Percentiles rank a stretch among this genome's conserved stretches.
These are phyloP conservation scores for Willowsia nigromaculata DNA, from an alignment of 2,888 invertebrate species.

Conservation along the genomic window DNA sequence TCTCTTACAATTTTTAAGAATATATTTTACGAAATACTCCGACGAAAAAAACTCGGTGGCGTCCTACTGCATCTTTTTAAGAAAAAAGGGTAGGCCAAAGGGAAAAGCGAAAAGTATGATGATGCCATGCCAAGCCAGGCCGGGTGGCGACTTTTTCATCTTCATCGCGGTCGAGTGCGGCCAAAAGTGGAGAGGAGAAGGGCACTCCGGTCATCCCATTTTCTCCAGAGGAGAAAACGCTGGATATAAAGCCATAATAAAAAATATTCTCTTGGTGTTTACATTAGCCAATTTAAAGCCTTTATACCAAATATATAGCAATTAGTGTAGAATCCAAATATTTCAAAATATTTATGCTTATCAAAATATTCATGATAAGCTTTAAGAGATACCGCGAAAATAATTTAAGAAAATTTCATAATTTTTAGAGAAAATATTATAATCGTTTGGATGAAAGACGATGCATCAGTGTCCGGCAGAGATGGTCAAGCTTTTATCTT, in stretches of 20 bases:
- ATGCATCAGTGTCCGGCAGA: not conserved
- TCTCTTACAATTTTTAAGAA: no score
- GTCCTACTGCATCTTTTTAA: not conserved
- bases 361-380: no score
- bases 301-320: not conserved
- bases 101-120: not conserved
- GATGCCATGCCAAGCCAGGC: constrained; percentile 50
- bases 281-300: not conserved
- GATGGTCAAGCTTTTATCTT: not conserved
- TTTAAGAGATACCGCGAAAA: no score
- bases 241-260: not conserved
- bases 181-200: constrained; percentile 39
- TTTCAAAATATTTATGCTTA: no score
- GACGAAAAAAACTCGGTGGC: not conserved
- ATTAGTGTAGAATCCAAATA: no score
- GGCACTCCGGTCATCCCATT: constrained; percentile 32
- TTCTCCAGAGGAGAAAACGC: not conserved
- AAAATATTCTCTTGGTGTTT: no score
- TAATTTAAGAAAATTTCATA: no score
- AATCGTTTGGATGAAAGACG: no score
- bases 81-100: constrained; percentile 53
- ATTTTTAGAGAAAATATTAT: no score
- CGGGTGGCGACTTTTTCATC: constrained; percentile 61
- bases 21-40: no score
- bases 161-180: constrained; percentile 40